Conservation (phyloP, 2,888 invertebrate species). For the Chorisops tibialis region DNA sequence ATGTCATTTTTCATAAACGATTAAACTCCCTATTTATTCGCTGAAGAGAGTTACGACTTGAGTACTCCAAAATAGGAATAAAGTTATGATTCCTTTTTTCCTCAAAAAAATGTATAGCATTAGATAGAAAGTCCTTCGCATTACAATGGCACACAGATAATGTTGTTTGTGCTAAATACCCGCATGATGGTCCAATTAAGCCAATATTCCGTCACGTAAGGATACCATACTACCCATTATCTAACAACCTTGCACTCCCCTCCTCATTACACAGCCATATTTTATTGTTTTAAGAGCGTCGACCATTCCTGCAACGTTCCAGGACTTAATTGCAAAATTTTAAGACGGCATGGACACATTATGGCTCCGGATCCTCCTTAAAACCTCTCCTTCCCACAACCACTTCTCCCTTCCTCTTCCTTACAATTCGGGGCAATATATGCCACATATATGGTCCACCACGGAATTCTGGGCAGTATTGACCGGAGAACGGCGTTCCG, state of each 20-base stretch:
- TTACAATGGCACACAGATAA: background rate
- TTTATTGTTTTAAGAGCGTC: conserved; percentile 6
- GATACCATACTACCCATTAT: background rate
- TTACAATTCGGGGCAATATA: background rate
- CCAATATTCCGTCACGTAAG: conserved; percentile 2
- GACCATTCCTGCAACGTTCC: background rate
- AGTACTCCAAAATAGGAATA: too few species aligned
- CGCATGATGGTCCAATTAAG: conserved; percentile 22
- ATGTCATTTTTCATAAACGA: too few species aligned
- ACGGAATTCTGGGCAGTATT: too few species aligned
- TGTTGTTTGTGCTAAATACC: conserved; percentile 2
- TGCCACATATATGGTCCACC: conserved; percentile 1
- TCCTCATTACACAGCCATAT: background rate
- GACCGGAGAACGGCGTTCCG: too few species aligned
- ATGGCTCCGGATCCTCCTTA: background rate
- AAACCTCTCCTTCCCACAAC: background rate
- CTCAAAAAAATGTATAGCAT: too few species aligned
- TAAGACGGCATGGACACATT: conserved; percentile 11
- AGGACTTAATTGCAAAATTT: conserved; percentile 21
- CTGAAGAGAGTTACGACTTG: too few species aligned
- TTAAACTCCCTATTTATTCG: too few species aligned
- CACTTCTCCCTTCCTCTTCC: background rate
- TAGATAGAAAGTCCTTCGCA: too few species aligned
- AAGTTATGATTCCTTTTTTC: too few species aligned
- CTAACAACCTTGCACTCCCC: background rate